Conservation (phyloP, 2,797 vertebrate species). For the Urosaurus nigricauda region DNA sequence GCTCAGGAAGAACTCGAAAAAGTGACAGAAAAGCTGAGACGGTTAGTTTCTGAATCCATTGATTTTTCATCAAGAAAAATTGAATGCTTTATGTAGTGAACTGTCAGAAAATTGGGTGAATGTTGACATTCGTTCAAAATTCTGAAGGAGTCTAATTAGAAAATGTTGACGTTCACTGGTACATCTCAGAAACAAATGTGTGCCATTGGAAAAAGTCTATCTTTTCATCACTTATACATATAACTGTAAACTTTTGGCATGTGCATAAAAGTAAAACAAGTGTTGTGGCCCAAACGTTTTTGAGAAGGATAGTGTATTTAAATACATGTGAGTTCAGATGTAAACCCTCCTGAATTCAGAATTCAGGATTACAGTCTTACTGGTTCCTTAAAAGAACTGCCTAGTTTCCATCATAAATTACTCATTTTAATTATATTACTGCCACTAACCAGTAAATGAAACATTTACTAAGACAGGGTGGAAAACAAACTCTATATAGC, state of each 20-base stretch:
- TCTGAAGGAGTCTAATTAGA: neutral
- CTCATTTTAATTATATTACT: neutral
- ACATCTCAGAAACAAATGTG: neutral
- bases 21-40: slow-evolving; percentile 94
- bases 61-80: slow-evolving; percentile 14
- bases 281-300: neutral
- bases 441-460: neutral
- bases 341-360: too few relatives aligned
- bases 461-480: neutral
- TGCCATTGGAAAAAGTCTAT: neutral
- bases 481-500: too few relatives aligned
- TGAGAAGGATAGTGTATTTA: neutral
- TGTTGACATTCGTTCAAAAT: neutral
- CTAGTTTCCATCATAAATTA: neutral
- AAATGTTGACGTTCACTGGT: neutral
- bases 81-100: neutral
- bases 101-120: neutral
- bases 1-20: slow-evolving; percentile 97
- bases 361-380: neutral
- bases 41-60: slow-evolving; percentile 78
- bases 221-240: neutral
- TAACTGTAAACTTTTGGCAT: neutral
- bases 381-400: neutral
- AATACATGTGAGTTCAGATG: neutral
- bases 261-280: neutral